Evolutionary conservation across 2,888 invertebrate genomes (phyloP).

Genomic region (Amphimallon solstitiale): DNA sequence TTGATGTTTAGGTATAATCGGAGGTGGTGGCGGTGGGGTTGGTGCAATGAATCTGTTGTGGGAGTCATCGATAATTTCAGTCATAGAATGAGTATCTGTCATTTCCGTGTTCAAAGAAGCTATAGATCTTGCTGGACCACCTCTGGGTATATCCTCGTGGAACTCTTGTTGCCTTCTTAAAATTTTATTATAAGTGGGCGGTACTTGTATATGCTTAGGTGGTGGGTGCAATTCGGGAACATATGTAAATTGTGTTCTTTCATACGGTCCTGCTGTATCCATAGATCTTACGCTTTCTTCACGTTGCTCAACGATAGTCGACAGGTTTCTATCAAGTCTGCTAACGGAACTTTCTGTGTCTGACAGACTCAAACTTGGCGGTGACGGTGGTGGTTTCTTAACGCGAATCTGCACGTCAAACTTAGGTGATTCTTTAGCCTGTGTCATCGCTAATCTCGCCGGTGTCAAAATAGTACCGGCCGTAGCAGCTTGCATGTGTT

Average conservation of each 20-base stretch:
- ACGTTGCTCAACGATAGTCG: constrained; percentile 81
- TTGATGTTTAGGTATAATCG: constrained; percentile 58
- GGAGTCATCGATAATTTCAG: constrained; percentile 78
- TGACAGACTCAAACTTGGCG: constrained; percentile 73
- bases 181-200: constrained; percentile 77
- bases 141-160: constrained; percentile 51
- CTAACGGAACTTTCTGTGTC: constrained; percentile 80
- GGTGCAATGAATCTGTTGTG: constrained; percentile 69
- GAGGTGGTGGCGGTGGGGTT: constrained; percentile 61
- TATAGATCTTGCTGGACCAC: constrained; percentile 71
- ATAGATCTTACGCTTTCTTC: constrained; percentile 79
- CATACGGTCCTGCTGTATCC: constrained; percentile 71
- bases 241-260: constrained; percentile 74
- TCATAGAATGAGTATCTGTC: constrained; percentile 81
- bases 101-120: constrained; percentile 80
- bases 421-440: constrained; percentile 71
- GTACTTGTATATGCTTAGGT: constrained; percentile 73
- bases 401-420: constrained; percentile 89
- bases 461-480: constrained; percentile 55
- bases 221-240: constrained; percentile 80
- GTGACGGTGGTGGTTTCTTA: constrained; percentile 82
- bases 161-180: constrained; percentile 64
- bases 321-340: constrained; percentile 71
- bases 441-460: constrained; percentile 58
- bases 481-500: constrained; percentile 66